A percentile compares a stretch with the other conserved stretches of the same genome.
These are phyloP conservation scores for Oryzaephilus surinamensis DNA, from an alignment of 1,140 invertebrate genomes.

Conservation along the genomic window DNA sequence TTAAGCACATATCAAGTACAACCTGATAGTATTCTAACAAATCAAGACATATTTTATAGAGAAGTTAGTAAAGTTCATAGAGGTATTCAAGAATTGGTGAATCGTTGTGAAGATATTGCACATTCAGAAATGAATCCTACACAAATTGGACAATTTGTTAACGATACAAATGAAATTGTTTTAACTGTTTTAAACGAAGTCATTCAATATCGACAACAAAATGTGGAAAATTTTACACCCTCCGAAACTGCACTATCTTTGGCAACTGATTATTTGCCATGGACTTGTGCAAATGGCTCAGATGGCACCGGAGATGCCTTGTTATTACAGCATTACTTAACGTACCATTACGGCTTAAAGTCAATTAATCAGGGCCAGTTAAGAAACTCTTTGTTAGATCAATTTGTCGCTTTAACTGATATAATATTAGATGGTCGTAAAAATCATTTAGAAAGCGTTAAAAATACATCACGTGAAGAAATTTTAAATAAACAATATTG, in stretches of 20 bases:
- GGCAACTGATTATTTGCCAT: constrained; percentile 48
- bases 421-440: constrained; percentile 64
- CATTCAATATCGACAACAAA: constrained; percentile 46
- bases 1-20: constrained; percentile 39
- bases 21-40: constrained; percentile 46
- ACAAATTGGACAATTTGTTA: constrained; percentile 43
- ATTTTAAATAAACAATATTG: constrained; percentile 55
- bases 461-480: constrained; percentile 45
- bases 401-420: constrained; percentile 63
- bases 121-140: constrained; percentile 43
- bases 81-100: constrained; percentile 43
- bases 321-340: constrained; percentile 40
- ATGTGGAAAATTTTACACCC: constrained; percentile 41
- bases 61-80: constrained; percentile 49
- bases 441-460: constrained; percentile 58
- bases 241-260: constrained; percentile 31
- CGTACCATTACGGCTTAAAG: constrained; percentile 46
- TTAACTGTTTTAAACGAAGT: constrained; percentile 47
- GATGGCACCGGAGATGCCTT: constrained; percentile 44
- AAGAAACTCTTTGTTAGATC: constrained; percentile 51
- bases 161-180: constrained; percentile 46
- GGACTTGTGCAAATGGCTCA: constrained; percentile 48
- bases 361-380: constrained; percentile 41
- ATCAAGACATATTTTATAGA: constrained; percentile 62
- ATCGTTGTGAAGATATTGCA: constrained; percentile 41